These are phyloP conservation scores for Andricus quercusramuli DNA, from an alignment of 2,888 invertebrate genomes.

Conservation along the genomic window DNA sequence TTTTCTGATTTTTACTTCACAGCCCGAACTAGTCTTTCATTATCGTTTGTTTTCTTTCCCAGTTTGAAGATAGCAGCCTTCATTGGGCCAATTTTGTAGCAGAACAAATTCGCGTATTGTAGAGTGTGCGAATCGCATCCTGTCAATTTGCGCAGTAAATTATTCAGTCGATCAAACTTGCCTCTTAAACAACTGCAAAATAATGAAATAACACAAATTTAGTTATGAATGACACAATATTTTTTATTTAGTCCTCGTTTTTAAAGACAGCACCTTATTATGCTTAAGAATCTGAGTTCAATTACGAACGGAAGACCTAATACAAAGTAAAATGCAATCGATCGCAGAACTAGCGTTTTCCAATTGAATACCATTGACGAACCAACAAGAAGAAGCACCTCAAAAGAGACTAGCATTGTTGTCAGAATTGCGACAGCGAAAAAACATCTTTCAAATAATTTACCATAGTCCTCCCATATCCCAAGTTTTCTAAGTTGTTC, in stretches of 20 bases:
- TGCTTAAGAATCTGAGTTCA: not conserved
- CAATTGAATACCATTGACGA: not conserved
- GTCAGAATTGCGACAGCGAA: not conserved
- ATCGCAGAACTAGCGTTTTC: not conserved
- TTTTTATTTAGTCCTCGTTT: too few relatives aligned
- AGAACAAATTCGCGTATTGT: not conserved
- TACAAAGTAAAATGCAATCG: not conserved
- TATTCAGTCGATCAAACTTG: not conserved
- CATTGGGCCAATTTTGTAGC: not conserved
- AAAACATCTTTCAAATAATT: not conserved
- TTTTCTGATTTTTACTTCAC: not conserved
- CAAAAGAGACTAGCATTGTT: not conserved
- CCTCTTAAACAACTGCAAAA: not conserved
- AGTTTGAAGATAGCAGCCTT: not conserved
- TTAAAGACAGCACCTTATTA: not conserved
- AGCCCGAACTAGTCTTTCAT: not conserved
- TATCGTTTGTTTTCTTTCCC: not conserved
- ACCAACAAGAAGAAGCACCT: not conserved
- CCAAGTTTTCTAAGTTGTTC: not conserved
- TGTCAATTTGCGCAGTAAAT: not conserved
- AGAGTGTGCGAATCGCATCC: not conserved
- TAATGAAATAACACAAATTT: not conserved
- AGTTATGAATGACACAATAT: too few relatives aligned
- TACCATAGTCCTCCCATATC: not conserved
- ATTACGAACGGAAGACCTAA: not conserved